A percentile compares a stretch with the other conserved stretches of the same genome.
Conservation (phyloP, 2,888 invertebrate genomes). For the Entomobrya multifasciata region DNA sequence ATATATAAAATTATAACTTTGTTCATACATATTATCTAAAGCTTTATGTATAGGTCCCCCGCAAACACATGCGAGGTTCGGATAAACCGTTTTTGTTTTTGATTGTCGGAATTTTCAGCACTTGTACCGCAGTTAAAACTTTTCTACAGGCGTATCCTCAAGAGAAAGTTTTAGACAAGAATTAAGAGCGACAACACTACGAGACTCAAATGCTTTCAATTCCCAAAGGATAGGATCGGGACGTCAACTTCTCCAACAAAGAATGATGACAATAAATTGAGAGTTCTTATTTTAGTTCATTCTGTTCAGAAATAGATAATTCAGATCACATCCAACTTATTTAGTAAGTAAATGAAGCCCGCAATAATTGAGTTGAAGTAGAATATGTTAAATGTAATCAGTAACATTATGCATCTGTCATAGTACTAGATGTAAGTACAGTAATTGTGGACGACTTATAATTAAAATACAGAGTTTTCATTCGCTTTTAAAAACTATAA, state of each 20-base stretch:
- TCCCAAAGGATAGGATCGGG: not conserved
- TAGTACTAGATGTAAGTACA: too few relatives aligned
- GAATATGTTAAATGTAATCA: too few relatives aligned
- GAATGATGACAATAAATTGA: not conserved
- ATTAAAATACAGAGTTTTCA: too few relatives aligned
- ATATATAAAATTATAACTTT: not conserved
- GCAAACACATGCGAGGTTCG: not conserved
- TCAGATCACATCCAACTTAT: not conserved
- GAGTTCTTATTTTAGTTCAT: not conserved
- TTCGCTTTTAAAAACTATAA: too few relatives aligned
- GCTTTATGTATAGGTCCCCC: not conserved
- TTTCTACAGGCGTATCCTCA: conserved; percentile 47
- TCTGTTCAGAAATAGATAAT: not conserved
- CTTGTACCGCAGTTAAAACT: conserved; percentile 7
- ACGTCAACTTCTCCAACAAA: not conserved
- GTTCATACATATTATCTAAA: not conserved
- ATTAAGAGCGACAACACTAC: conserved; percentile 62
- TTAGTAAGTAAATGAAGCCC: not conserved
- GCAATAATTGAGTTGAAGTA: not conserved
- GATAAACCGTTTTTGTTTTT: conserved; percentile 38
- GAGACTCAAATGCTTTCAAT: conserved; percentile 20
- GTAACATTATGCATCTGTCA: too few relatives aligned
- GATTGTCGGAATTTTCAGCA: conserved; percentile 30
- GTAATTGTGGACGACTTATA: too few relatives aligned
- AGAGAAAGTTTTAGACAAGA: conserved; percentile 63